These are phyloP conservation scores for Aphaenogaster rudis DNA, from an alignment of 1,140 invertebrate genomes.

Conservation along the genomic window DNA sequence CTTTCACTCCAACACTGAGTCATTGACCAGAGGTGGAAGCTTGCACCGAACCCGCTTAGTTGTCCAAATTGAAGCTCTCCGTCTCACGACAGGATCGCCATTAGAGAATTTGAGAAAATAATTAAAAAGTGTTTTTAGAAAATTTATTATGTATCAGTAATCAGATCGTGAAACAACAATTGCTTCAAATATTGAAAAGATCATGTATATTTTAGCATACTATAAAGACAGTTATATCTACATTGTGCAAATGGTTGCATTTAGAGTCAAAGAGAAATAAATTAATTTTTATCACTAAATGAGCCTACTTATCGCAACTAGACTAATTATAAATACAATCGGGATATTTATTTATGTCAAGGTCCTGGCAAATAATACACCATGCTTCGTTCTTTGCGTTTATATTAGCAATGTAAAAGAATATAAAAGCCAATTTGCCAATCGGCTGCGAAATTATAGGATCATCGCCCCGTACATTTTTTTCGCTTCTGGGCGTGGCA, in stretches of 20 bases:
- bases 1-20: constrained; percentile 76
- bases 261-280: not conserved
- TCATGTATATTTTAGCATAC: not conserved
- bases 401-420: constrained; percentile 5
- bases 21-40: constrained; percentile 72
- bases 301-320: not conserved
- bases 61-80: constrained; percentile 49
- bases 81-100: not conserved
- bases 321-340: constrained; percentile 27
- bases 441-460: constrained; percentile 63
- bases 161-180: not conserved
- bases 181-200: not conserved
- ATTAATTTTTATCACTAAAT: constrained; percentile 16
- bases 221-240: not conserved
- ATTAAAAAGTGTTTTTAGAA: not conserved
- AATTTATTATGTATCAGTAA: not conserved
- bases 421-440: constrained; percentile 25
- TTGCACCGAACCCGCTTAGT: constrained; percentile 26
- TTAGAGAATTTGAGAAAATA: not conserved
- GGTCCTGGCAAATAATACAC: constrained; percentile 4
- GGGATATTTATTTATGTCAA: constrained; percentile 51
- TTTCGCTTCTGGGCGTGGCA: constrained; percentile 72
- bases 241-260: not conserved
- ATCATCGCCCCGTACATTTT: constrained; percentile 73
- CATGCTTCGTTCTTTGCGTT: not conserved